These are phyloP conservation scores for Megalopta genalis DNA, from an alignment of 1,140 invertebrate genomes.

Conservation along the genomic window DNA sequence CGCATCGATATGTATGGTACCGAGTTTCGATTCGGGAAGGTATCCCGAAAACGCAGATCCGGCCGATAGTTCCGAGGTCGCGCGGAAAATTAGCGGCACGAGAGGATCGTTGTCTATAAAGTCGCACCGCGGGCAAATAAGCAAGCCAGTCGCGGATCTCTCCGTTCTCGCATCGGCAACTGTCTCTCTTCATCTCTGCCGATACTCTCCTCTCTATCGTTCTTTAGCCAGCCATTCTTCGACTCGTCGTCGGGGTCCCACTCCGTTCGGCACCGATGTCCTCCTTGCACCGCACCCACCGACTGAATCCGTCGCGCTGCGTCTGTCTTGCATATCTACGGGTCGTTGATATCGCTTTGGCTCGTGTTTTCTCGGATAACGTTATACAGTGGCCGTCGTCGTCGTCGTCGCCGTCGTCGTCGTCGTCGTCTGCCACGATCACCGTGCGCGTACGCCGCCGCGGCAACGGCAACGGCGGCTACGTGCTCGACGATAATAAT, in stretches of 20 bases:
- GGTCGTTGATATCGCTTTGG: slow-evolving; percentile 68
- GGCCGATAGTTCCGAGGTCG: slow-evolving; percentile 9
- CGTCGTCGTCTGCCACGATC: slow-evolving; percentile 43
- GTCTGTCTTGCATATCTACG: slow-evolving; percentile 49
- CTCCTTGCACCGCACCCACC: not conserved
- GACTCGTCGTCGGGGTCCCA: not conserved
- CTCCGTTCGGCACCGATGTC: not conserved
- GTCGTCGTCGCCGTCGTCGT: no score
- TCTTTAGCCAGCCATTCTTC: slow-evolving; percentile 37
- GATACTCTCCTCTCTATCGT: not conserved
- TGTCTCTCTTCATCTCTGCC: not conserved
- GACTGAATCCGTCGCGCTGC: not conserved
- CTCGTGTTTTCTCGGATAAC: slow-evolving; percentile 68
- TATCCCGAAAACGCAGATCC: slow-evolving; percentile 17
- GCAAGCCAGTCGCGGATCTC: slow-evolving; percentile 10
- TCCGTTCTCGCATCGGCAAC: not conserved
- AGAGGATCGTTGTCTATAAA: slow-evolving; percentile 3
- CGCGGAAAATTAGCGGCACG: slow-evolving; percentile 14
- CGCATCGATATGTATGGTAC: not conserved
- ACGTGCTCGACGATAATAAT: slow-evolving; percentile 60
- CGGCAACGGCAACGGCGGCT: slow-evolving; percentile 9
- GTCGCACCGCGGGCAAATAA: slow-evolving; percentile 29
- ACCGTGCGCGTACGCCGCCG: slow-evolving; percentile 36
- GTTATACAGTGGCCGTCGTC: slow-evolving; percentile 15
- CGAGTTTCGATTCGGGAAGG: not conserved